A percentile compares a stretch with the other conserved stretches of the same genome.
Evolutionary conservation across 2,113 vertebrate species (phyloP).

Genomic region (Cephalopterus ornatus): DNA sequence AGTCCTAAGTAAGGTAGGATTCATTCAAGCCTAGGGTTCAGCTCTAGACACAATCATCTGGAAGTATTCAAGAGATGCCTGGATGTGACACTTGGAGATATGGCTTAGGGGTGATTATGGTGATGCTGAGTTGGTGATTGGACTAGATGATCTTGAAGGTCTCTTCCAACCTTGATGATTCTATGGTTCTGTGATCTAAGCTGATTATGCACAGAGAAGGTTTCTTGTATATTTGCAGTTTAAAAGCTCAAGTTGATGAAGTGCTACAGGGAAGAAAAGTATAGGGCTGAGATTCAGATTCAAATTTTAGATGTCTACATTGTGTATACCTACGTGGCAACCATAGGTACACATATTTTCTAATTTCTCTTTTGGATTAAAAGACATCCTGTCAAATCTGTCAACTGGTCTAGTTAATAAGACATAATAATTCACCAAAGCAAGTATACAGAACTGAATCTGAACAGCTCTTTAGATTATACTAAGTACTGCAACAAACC

Average conservation of each 20-base stretch:
- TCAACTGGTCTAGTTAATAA: neutral
- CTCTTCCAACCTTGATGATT: neutral
- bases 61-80: neutral
- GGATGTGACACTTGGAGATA: neutral
- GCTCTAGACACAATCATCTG: neutral
- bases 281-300: neutral
- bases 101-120: neutral
- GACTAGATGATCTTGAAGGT: neutral
- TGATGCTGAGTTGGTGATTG: neutral
- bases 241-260: neutral
- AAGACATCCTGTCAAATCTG: neutral
- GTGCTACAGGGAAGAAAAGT: neutral
- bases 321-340: neutral
- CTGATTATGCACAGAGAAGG: neutral
- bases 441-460: neutral
- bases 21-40: neutral
- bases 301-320: neutral
- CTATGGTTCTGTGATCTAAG: neutral
- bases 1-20: neutral
- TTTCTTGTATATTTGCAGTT: neutral
- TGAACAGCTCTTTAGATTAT: neutral
- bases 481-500: neutral
- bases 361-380: neutral
- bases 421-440: neutral
- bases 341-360: neutral